A percentile compares a stretch with the other conserved stretches of the same genome.
Evolutionary conservation across 2,797 vertebrate species (phyloP).

Genomic region (Hapalemur alaotrensis): DNA sequence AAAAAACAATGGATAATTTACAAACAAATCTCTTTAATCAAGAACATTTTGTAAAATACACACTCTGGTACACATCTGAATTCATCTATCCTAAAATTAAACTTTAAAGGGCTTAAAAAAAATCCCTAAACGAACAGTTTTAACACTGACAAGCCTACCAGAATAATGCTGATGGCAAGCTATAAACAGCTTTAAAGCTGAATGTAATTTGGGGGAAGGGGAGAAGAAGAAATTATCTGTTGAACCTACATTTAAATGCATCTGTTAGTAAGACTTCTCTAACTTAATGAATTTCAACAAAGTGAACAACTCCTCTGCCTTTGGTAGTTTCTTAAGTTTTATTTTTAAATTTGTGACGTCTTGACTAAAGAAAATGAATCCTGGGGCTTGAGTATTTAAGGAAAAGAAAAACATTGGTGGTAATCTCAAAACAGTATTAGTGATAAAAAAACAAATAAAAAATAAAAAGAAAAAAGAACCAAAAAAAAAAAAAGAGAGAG

Average conservation of each 20-base stretch:
- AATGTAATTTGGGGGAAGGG: neutral
- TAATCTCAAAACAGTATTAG: no score
- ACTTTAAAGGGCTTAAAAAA: constrained; percentile 50
- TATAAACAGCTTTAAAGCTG: constrained; percentile 20
- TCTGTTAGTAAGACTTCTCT: constrained; percentile 34
- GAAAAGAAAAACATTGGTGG: neutral
- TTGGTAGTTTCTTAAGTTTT: constrained; percentile 33
- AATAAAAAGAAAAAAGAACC: neutral
- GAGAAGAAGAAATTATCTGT: constrained; percentile 23
- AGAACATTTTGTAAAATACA: constrained; percentile 70
- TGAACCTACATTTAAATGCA: constrained; percentile 28
- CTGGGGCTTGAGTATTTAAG: constrained; percentile 24
- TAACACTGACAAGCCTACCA: constrained; percentile 59
- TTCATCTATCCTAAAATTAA: constrained; percentile 52
- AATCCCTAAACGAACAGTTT: neutral
- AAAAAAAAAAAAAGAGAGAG: neutral
- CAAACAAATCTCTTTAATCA: constrained; percentile 45
- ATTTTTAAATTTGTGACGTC: constrained; percentile 28
- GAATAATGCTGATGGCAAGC: constrained; percentile 30
- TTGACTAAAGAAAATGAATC: constrained; percentile 28
- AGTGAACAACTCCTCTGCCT: constrained; percentile 30
- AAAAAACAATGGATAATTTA: constrained; percentile 64
- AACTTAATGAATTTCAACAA: constrained; percentile 32
- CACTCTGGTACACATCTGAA: constrained; percentile 50
- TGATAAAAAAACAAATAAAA: no score